phyloP scores from a whole-genome alignment of 2,113 vertebrate genomes.

The Petromus typicus region DNA sequence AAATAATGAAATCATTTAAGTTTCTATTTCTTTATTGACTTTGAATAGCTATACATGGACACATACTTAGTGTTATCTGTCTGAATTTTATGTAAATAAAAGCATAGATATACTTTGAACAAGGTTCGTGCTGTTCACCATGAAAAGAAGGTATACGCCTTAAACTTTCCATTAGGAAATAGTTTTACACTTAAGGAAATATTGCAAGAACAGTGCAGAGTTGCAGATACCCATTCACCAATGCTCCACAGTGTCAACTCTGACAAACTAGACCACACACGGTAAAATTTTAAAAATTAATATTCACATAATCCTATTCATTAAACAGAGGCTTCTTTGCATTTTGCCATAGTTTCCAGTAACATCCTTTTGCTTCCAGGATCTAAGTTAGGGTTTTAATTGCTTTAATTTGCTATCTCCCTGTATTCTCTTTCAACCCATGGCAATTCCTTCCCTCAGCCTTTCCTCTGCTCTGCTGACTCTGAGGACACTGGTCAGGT shows the following conservation, averaged over 20 bases:
- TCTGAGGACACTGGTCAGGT: neutral
- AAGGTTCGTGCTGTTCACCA: neutral
- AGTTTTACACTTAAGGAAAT: constrained; percentile 7
- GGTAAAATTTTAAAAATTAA: neutral
- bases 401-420: neutral
- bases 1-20: neutral
- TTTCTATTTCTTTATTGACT: neutral
- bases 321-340: neutral
- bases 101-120: neutral
- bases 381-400: neutral
- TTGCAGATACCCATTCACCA: neutral
- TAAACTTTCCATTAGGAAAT: constrained; percentile 16
- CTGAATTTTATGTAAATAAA: constrained; percentile 26
- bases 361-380: neutral
- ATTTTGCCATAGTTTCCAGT: neutral
- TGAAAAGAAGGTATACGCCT: neutral
- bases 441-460: neutral
- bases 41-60: neutral
- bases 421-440: neutral
- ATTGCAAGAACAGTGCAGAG: neutral
- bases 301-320: neutral
- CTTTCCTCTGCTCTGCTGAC: neutral
- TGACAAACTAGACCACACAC: neutral
- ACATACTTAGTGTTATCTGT: neutral
- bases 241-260: neutral